Percentiles rank a stretch among this genome's conserved stretches.
phyloP scores from a whole-genome alignment of 2,888 invertebrate species.

The Patella ulyssiponensis region DNA sequence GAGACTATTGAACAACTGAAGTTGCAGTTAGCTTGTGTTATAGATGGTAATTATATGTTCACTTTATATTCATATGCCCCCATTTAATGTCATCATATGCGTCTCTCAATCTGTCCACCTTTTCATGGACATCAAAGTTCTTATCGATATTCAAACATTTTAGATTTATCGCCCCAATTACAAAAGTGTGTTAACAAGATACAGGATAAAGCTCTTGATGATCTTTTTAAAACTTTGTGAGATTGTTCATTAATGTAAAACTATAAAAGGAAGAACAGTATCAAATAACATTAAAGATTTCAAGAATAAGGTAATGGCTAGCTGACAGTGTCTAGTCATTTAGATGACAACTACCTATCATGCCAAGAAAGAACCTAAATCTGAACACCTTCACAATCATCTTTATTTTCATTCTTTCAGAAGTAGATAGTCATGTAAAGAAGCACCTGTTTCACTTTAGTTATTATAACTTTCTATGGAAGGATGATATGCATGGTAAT shows the following conservation, averaged over 20 bases:
- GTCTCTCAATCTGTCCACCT: not conserved
- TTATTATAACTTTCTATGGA: conserved; percentile 72
- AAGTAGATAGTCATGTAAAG: conserved; percentile 60
- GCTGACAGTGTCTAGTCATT: too few species aligned
- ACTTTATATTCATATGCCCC: not conserved
- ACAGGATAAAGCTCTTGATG: not conserved
- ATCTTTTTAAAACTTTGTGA: not conserved
- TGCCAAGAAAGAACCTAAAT: too few species aligned
- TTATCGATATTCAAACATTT: too few species aligned
- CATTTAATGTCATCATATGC: not conserved
- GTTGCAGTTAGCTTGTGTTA: conserved; percentile 56
- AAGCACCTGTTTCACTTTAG: conserved; percentile 70
- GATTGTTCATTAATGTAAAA: not conserved
- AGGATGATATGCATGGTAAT: conserved; percentile 70
- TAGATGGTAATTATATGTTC: conserved; percentile 53
- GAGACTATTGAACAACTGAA: conserved; percentile 58
- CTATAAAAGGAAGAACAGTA: too few species aligned
- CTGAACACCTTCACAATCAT: too few species aligned
- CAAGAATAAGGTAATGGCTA: too few species aligned
- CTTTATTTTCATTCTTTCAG: conserved; percentile 44
- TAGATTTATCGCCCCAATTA: too few species aligned
- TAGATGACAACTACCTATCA: too few species aligned
- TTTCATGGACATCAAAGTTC: not conserved
- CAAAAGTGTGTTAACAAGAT: not conserved
- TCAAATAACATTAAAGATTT: too few species aligned